phyloP scores from a whole-genome alignment of 2,888 invertebrate genomes.

The Hyposoter dolosus region DNA sequence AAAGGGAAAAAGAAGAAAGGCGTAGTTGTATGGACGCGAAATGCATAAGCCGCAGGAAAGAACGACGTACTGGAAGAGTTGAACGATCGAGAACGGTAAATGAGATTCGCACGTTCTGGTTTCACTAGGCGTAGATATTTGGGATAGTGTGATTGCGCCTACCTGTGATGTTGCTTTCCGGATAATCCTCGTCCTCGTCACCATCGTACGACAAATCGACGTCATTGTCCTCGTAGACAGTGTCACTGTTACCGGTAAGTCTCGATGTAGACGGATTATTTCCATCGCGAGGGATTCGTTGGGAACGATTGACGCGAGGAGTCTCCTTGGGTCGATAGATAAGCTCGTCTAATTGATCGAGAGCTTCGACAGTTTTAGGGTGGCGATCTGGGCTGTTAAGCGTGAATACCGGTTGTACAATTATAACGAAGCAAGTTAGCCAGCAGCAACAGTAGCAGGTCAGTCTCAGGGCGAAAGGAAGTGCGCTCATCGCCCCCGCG shows the following conservation, averaged over 20 bases:
- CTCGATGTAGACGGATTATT: constrained; percentile 51
- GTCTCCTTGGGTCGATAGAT: constrained; percentile 56
- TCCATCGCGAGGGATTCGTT: constrained; percentile 55
- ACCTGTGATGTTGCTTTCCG: constrained; percentile 84
- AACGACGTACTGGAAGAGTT: constrained; percentile 30
- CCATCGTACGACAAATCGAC: constrained; percentile 75
- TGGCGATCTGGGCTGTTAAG: constrained; percentile 28
- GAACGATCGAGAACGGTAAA: constrained; percentile 30
- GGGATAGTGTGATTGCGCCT: constrained; percentile 50
- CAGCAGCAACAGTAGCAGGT: constrained; percentile 80
- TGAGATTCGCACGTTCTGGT: background rate
- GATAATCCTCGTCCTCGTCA: constrained; percentile 82
- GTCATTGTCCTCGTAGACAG: constrained; percentile 67
- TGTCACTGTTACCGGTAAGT: constrained; percentile 61
- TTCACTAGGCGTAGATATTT: background rate
- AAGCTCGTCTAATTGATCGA: constrained; percentile 42
- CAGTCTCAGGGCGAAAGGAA: constrained; percentile 83
- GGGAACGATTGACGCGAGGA: constrained; percentile 72
- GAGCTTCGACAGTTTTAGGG: constrained; percentile 5
- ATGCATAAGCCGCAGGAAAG: background rate
- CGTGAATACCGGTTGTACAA: constrained; percentile 71
- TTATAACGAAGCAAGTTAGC: constrained; percentile 82
- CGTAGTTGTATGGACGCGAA: constrained; percentile 12
- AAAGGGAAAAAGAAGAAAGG: background rate
- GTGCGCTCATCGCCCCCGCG: constrained; percentile 84